Base-by-base conservation (phyloP, 2,888 invertebrate species). In the Neoscelio sp. region DNA sequence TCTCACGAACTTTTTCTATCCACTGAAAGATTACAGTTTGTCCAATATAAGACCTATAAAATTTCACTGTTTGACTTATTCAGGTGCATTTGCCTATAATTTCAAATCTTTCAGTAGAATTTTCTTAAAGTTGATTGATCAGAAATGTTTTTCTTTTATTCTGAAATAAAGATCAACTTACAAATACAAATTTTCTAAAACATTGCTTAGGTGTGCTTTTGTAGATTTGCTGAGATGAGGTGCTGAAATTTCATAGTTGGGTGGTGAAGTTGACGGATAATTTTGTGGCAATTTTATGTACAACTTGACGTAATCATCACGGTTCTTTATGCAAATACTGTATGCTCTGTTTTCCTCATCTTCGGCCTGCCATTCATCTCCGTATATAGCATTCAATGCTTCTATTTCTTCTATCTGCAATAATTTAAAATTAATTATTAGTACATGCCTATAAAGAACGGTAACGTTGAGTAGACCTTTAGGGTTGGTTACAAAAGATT, bases 1-100 rank as follows among this genome's bases (percentile, higher is more conserved):
- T 91, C 88, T 95, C 95, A 85, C 95, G 91, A 65, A 95, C 92
- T 87, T 92, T 93, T 87, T 96, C 95, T 7, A 95, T 94, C 95
- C 95, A 96, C 84, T 95, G 93, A 87, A 93, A 96, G 23, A 96
- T 90, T 1, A 96, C 93, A 80, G 93, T 93, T 88, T 94, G 93
- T 26, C 96, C 96, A 73, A 93, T 85, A 87, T 94, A 93, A 64
- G 94, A 93, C 86, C 95, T 95, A 90, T 10, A 68, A 77, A 33
- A 77, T 70, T 46, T 42, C 35, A 33, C 23, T 30, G 50, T 58
- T 48, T 60, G 30, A 30, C 35, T 44, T 7, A 28, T n/a, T 2
- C 7, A 28, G 7, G n/a, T 28, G 28, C 28, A 8, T 28, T 28
- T 2, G n/a, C 6, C 8, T 6, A 28, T 23, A 4, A 2, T n/a